phyloP scores from a whole-genome alignment of 2,888 invertebrate genomes.

The Pterobdella sp. region DNA sequence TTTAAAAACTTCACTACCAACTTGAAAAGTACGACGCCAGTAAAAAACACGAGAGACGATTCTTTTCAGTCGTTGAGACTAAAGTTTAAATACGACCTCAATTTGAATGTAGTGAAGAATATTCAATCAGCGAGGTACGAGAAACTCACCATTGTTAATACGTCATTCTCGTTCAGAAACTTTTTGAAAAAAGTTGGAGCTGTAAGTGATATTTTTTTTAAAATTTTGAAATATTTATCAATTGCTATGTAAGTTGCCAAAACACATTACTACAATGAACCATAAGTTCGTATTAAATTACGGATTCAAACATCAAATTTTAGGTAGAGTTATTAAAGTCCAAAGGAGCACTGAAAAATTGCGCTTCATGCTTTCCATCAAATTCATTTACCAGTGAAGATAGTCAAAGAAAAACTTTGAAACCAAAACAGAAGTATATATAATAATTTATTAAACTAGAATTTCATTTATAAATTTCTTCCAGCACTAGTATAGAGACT shows the following conservation, averaged over 20 bases:
- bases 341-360: background rate
- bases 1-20: background rate
- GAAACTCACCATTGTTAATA: background rate
- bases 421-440: no score
- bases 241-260: no score
- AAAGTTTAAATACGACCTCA: background rate
- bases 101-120: background rate
- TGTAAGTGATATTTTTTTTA: background rate
- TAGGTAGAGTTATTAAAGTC: background rate
- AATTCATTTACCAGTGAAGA: no score
- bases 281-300: no score
- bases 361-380: no score
- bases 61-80: background rate
- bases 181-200: background rate
- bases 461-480: no score
- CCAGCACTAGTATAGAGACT: no score
- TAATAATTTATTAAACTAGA: no score
- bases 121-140: background rate
- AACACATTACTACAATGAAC: no score
- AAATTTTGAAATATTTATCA: background rate
- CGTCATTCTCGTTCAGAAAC: background rate
- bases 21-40: background rate
- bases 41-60: no score
- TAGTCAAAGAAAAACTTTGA: no score
- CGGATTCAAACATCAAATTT: no score